Evolutionary conservation across 2,113 vertebrate genomes (phyloP).

Genomic region (Desmodus rotundus): DNA sequence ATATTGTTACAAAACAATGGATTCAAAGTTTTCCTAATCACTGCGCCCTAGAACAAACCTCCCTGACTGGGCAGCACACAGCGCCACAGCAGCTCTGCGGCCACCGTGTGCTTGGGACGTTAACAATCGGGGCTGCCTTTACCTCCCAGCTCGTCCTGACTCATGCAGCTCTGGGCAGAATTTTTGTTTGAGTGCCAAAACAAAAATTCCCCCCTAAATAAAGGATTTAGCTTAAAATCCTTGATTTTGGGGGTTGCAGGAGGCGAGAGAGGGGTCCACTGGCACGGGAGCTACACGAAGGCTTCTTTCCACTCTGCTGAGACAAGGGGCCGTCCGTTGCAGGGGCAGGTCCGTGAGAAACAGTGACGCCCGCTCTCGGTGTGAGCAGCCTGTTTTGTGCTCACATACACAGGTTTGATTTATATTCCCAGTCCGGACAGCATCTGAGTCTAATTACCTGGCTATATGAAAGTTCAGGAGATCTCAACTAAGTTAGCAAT

Average conservation of each 20-base stretch:
- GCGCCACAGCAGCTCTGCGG: neutral
- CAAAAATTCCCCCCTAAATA: neutral
- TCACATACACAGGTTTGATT: constrained; percentile 79
- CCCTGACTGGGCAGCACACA: neutral
- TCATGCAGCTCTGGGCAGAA: neutral
- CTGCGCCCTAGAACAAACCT: neutral
- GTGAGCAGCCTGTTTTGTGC: constrained; percentile 70
- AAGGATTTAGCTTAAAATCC: neutral
- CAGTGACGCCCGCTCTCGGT: constrained; percentile 46
- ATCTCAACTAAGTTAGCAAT: constrained; percentile 80
- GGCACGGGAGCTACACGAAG: neutral
- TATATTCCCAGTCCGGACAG: constrained; percentile 74
- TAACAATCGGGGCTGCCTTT: neutral
- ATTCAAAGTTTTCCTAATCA: neutral
- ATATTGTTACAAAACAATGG: neutral
- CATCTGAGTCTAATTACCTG: constrained; percentile 88
- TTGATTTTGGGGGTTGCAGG: neutral
- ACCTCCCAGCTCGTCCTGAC: neutral
- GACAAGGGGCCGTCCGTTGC: neutral
- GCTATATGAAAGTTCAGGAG: constrained; percentile 82
- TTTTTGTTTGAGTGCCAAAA: neutral
- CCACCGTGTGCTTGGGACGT: neutral
- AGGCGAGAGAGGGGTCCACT: neutral
- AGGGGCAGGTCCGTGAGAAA: constrained; percentile 57
- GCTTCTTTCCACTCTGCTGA: neutral